Conservation (phyloP, 2,888 invertebrate species). For the Acrobasis repandana region DNA sequence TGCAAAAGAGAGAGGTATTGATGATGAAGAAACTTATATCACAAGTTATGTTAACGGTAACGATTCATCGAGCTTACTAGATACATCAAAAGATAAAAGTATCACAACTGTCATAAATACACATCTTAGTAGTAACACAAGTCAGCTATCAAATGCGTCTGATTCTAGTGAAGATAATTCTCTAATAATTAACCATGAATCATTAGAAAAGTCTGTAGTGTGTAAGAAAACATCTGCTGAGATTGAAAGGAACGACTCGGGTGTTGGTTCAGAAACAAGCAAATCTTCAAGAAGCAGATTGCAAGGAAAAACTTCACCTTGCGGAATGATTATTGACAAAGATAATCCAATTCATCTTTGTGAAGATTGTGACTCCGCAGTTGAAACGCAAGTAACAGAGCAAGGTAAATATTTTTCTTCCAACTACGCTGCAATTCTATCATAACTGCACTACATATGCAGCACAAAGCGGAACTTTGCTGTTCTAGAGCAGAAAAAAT, state of each 20-base stretch:
- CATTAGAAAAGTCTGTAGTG: conserved; percentile 78
- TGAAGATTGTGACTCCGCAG: conserved; percentile 93
- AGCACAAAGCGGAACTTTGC: no score
- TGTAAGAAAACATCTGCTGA: conserved; percentile 86
- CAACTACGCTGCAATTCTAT: no score
- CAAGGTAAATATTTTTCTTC: conserved; percentile 68
- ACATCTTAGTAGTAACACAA: conserved; percentile 86
- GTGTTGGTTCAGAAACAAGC: conserved; percentile 95
- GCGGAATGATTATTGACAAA: conserved; percentile 75
- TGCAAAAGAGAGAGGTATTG: conserved; percentile 89
- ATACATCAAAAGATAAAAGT: conserved; percentile 82
- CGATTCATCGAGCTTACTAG: conserved; percentile 76
- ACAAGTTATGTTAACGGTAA: conserved; percentile 82
- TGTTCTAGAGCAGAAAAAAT: no score
- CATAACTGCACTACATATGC: no score
- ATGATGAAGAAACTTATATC: conserved; percentile 87
- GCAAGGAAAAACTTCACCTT: conserved; percentile 82
- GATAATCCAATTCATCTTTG: conserved; percentile 87
- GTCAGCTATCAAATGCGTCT: conserved; percentile 91
- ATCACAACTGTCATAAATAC: conserved; percentile 64
- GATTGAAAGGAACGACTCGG: conserved; percentile 95
- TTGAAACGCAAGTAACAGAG: conserved; percentile 89
- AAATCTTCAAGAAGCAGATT: conserved; percentile 91
- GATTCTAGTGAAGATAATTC: conserved; percentile 94
- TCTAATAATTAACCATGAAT: conserved; percentile 84